Evolutionary conservation across 2,888 invertebrate species (phyloP).

Genomic region (Andricus curvator): DNA sequence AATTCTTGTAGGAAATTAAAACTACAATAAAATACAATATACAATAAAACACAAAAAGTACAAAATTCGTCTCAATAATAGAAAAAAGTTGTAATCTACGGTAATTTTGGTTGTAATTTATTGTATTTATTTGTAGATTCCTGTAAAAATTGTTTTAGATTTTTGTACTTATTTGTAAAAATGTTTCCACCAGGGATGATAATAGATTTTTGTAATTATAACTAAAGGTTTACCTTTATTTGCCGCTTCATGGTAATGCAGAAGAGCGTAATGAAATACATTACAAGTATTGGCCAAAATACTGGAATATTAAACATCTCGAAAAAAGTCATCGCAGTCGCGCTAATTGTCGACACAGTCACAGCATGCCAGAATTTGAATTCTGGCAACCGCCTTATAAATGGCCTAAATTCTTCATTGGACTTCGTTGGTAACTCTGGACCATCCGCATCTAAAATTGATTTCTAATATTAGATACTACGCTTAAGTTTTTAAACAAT

Average conservation of each 20-base stretch:
- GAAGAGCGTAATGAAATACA: conserved; percentile 99
- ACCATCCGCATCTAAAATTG: conserved; percentile 85
- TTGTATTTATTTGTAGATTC: no score
- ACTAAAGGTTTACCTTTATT: conserved; percentile 90
- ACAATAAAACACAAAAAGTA: no score
- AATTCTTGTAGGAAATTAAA: no score
- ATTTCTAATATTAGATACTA: conserved; percentile 17
- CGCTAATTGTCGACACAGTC: conserved; percentile 94
- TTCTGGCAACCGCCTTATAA: conserved; percentile 97
- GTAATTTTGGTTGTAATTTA: no score
- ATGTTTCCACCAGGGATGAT: no score
- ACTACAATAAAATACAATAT: no score
- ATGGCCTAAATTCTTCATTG: conserved; percentile 99
- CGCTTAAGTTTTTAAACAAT: no score
- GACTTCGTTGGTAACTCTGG: conserved; percentile 96
- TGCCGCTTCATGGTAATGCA: conserved; percentile 99
- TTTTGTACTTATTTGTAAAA: no score
- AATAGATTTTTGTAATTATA: no score
- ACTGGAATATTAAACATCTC: conserved; percentile 99
- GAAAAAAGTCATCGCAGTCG: conserved; percentile 95
- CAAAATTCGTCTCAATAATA: no score
- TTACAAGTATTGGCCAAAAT: conserved; percentile 99
- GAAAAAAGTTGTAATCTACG: no score
- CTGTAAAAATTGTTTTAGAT: no score
- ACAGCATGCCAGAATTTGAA: conserved; percentile 99